Base-by-base conservation (phyloP, 1,140 invertebrate species). In the Drosophila sp. region DNA sequence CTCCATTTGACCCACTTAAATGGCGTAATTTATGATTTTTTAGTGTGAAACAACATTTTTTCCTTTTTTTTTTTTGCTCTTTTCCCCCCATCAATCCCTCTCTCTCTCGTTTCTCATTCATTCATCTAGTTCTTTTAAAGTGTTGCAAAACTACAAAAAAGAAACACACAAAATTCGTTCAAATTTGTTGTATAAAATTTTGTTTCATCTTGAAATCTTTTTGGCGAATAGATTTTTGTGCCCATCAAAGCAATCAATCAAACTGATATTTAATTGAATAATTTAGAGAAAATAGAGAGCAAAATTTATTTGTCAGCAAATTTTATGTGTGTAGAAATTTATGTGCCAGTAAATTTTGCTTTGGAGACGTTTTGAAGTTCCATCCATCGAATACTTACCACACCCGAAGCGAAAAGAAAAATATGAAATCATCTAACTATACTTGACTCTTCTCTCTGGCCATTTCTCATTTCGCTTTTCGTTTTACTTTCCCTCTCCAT, bases 1-100 rank as follows among this genome's bases (percentile, higher is more conserved):
- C 83, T 86, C 87, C 82, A 90, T 90, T 90, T 90, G 87, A 90
- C 87, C 87, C 87, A 90, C 84, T 87, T 87, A 90, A 87, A 84
- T 89, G 84, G 77, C 80, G 84, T 87, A 87, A 87, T 87, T 87
- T 89, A 87, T 87, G 84, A 87, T 83, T 87, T 89, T 84, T 74
- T 82, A 80, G 84, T 89, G 84, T 84, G 84, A 87, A 87, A 83
- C 44, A 50, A 27, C 23, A 27, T 83, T 76, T 73, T 67, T 72
- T 64, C 38, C 41, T 60, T 65, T 47, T 66, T 65, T 60, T 55
- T 30, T 61, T 58, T 80, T 78, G 77, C 11, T 41, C 40, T n/a
- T 41, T 10, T 70, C 66, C 32, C 40, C 61, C 58, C 80, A 81
- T 84, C 35, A 54, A 10, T 62, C 35, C 29, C 30, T 62, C 29